Conservation (phyloP, 92 coral and sea anemone species). For the Nematostella vectensis region DNA sequence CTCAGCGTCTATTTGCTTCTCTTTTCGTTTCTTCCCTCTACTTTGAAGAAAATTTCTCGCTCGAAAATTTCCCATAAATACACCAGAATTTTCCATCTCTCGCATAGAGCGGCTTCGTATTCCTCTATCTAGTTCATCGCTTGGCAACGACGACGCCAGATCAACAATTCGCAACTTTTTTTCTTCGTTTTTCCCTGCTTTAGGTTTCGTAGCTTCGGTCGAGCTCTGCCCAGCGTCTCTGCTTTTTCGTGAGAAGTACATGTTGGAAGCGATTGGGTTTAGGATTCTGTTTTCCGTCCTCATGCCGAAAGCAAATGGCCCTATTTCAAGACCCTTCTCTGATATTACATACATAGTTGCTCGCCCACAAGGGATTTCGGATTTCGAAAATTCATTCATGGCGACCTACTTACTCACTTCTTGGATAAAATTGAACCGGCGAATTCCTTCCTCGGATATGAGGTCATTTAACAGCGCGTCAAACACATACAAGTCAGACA, state of each 20-base stretch:
- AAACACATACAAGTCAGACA: too few relatives aligned
- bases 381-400: background rate
- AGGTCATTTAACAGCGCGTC: too few relatives aligned
- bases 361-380: conserved; percentile 14
- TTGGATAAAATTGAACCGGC: too few relatives aligned
- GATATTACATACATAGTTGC: conserved; percentile 76
- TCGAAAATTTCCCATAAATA: conserved; percentile 5
- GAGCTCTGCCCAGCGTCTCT: background rate
- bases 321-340: conserved; percentile 50
- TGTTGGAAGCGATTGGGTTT: conserved; percentile 10
- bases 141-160: conserved; percentile 8
- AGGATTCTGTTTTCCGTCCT: conserved; percentile 25
- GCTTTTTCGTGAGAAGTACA: conserved; percentile 8
- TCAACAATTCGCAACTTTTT: conserved; percentile 15
- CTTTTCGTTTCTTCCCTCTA: background rate
- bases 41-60: background rate
- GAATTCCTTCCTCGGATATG: too few relatives aligned
- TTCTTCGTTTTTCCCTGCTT: background rate
- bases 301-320: conserved; percentile 13
- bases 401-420: too few relatives aligned
- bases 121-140: background rate
- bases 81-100: conserved; percentile 3
- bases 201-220: background rate
- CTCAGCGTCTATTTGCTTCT: background rate
- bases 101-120: background rate